These are phyloP conservation scores for Lottia gigantea DNA, from an alignment of 2,888 invertebrate genomes.

Conservation along the genomic window DNA sequence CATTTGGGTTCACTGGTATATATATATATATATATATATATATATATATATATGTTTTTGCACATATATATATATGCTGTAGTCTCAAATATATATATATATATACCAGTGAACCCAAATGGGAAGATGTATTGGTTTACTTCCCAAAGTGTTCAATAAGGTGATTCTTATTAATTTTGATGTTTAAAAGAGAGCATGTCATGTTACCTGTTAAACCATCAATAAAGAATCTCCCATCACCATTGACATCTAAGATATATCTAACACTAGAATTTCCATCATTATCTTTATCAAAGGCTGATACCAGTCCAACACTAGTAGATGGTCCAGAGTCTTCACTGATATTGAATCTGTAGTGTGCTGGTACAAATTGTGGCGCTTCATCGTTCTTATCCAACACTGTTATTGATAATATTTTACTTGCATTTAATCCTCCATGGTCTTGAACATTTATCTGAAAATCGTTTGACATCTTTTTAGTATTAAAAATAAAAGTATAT, in stretches of 20 bases:
- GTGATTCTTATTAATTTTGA: slow-evolving; percentile 3
- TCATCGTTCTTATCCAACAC: slow-evolving; percentile 33
- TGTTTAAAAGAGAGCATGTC: no score
- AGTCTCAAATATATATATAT: no score
- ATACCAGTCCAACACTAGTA: slow-evolving; percentile 31
- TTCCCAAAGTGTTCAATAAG: slow-evolving; percentile 33
- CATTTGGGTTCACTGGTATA: no score
- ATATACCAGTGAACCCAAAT: not conserved
- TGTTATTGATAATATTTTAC: slow-evolving; percentile 24
- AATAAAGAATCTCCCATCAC: not conserved
- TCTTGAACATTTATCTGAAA: slow-evolving; percentile 22
- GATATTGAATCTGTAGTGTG: slow-evolving; percentile 24
- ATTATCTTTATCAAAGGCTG: slow-evolving; percentile 37
- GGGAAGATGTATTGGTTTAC: slow-evolving; percentile 20
- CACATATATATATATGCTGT: no score
- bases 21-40: no score
- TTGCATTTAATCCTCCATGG: slow-evolving; percentile 22
- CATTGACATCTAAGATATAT: not conserved
- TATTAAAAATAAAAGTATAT: no score
- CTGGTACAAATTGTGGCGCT: slow-evolving; percentile 21
- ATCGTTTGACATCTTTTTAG: not conserved
- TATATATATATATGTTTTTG: no score
- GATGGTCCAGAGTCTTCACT: slow-evolving; percentile 15
- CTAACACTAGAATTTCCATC: slow-evolving; percentile 18
- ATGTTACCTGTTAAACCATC: slow-evolving; percentile 2